Conservation (phyloP, 2,888 invertebrate genomes). For the Plusia festucae region DNA sequence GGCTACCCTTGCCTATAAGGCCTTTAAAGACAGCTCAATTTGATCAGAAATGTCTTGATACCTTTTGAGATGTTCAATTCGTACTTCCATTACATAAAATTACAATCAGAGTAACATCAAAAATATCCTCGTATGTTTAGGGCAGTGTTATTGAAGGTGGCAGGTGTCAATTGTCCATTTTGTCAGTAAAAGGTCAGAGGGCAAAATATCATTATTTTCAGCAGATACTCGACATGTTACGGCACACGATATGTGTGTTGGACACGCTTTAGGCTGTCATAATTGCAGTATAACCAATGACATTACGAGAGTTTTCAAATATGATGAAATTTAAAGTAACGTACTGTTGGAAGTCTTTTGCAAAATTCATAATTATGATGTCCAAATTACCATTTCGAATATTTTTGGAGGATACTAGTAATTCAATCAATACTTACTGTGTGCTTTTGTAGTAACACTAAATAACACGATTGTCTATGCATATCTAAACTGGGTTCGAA, state of each 20-base stretch:
- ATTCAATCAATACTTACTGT: too few relatives aligned
- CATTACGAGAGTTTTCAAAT: neutral
- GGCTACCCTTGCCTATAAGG: too few relatives aligned
- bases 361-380: too few relatives aligned
- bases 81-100: neutral
- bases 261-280: neutral
- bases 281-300: neutral
- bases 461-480: too few relatives aligned
- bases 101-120: neutral
- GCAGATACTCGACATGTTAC: neutral
- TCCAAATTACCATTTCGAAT: too few relatives aligned
- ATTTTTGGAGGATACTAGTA: too few relatives aligned
- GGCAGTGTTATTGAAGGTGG: neutral
- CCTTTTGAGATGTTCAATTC: neutral
- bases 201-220: neutral
- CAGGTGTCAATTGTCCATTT: conserved; percentile 4
- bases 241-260: neutral
- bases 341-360: too few relatives aligned
- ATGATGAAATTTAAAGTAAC: too few relatives aligned
- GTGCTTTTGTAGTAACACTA: too few relatives aligned
- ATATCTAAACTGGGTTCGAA: too few relatives aligned
- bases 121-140: neutral
- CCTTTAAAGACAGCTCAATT: too few relatives aligned
- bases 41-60: neutral
- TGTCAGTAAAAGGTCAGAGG: neutral